These are phyloP conservation scores for Thunnus maccoyii DNA, from an alignment of 2,113 vertebrate genomes.

Conservation along the genomic window DNA sequence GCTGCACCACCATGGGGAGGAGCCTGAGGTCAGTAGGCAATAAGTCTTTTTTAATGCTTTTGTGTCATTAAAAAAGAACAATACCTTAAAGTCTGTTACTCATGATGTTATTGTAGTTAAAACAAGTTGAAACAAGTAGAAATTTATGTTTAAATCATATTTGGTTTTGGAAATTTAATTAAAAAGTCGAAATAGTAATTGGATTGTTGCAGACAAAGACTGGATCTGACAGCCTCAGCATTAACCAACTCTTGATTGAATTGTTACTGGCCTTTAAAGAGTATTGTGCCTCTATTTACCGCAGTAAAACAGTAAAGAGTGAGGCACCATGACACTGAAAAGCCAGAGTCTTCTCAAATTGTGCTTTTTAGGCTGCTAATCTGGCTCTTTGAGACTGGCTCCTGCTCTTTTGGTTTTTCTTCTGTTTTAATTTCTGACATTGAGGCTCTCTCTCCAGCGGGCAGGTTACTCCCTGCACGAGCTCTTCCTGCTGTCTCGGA, in stretches of 20 bases:
- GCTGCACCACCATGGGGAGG: slow-evolving; percentile 97
- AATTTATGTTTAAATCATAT: too few species aligned
- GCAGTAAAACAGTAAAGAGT: too few species aligned
- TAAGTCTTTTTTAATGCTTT: background rate
- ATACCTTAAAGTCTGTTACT: too few species aligned
- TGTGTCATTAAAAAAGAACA: background rate
- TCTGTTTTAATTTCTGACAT: slow-evolving; percentile 9
- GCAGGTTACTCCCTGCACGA: slow-evolving; percentile 98
- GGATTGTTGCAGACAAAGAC: too few species aligned
- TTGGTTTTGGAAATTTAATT: too few species aligned
- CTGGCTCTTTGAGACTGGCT: background rate
- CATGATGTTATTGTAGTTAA: too few species aligned
- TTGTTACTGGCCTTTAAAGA: too few species aligned
- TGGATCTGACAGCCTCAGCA: too few species aligned
- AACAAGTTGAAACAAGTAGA: too few species aligned
- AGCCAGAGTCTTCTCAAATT: background rate
- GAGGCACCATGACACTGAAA: background rate
- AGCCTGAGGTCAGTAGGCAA: slow-evolving; percentile 90
- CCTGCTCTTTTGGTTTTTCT: background rate
- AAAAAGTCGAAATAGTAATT: too few species aligned
- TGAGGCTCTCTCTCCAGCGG: slow-evolving; percentile 80
- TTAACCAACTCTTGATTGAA: too few species aligned
- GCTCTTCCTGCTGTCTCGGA: slow-evolving; percentile 95
- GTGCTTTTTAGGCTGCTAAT: background rate
- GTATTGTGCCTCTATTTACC: too few species aligned